Evolutionary conservation across 2,797 vertebrate genomes (phyloP).

Genomic region (Babyrousa celebensis): DNA sequence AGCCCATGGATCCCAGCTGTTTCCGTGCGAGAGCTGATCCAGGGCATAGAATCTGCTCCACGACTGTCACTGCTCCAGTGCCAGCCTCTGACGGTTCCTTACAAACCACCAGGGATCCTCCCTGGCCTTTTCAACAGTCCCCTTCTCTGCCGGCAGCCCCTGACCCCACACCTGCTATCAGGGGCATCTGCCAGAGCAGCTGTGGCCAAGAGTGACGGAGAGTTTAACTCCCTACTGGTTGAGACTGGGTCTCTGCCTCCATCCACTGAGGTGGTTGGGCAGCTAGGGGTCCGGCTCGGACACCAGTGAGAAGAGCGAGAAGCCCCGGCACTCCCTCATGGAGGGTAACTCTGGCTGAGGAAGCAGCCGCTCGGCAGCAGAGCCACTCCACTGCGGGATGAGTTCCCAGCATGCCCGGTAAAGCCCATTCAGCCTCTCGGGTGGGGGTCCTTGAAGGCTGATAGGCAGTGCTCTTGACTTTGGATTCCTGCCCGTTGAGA

Average conservation of each 20-base stretch:
- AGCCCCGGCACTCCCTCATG: not conserved
- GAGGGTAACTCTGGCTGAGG: not conserved
- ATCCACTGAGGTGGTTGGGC: accelerated
- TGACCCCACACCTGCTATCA: too few relatives aligned
- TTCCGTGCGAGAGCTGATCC: not conserved
- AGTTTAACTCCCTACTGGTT: not conserved
- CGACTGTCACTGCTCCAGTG: not conserved
- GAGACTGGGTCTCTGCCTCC: not conserved
- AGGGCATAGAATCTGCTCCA: not conserved
- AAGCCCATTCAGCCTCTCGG: not conserved
- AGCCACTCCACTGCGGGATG: not conserved
- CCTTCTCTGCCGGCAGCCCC: not conserved
- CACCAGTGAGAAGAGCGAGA: not conserved
- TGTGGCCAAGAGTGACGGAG: not conserved
- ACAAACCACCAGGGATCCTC: not conserved
- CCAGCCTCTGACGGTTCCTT: not conserved
- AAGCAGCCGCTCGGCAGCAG: accelerated
- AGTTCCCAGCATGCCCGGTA: accelerated
- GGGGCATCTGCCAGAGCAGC: not conserved
- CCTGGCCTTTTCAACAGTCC: not conserved
- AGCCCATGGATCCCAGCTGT: too few relatives aligned
- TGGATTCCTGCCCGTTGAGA: constrained; percentile 28
- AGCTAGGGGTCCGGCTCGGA: not conserved
- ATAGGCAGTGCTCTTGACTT: not conserved
- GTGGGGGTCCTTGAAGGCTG: not conserved